Conservation (phyloP, 2,888 invertebrate species). For the Cheilosia scutellata region DNA sequence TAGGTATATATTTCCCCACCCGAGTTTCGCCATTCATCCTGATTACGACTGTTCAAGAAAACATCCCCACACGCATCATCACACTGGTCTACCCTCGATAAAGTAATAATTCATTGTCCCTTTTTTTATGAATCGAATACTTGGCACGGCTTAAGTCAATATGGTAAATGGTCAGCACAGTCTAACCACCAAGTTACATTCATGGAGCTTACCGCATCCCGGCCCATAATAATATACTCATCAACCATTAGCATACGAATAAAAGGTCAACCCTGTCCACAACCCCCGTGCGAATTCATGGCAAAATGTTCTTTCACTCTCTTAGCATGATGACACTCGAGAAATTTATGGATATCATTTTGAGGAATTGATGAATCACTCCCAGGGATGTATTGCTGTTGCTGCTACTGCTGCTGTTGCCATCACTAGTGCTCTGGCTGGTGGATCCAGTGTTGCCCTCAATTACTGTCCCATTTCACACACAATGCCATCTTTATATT, state of each 20-base stretch:
- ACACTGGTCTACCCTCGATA: background rate
- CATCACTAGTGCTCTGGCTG: background rate
- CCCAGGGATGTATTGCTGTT: conserved; percentile 42
- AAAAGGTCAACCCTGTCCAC: conserved; percentile 43
- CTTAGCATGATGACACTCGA: conserved; percentile 67
- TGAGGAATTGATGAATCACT: conserved; percentile 72
- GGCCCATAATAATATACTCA: conserved; percentile 17
- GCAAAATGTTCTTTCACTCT: conserved; percentile 51
- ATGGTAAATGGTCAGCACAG: conserved; percentile 4
- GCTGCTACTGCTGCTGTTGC: conserved; percentile 8
- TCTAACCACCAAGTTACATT: conserved; percentile 20
- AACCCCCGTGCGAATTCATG: conserved; percentile 23
- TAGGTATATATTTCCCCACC: too few species aligned
- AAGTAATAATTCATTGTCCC: conserved; percentile 30
- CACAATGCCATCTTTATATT: conserved; percentile 49
- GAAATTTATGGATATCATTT: conserved; percentile 73
- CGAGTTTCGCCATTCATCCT: background rate
- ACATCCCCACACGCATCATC: conserved; percentile 1
- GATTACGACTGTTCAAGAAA: background rate
- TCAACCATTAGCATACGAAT: conserved; percentile 66
- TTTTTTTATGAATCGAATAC: conserved; percentile 7
- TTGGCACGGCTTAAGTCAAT: background rate
- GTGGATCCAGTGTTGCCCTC: conserved; percentile 42
- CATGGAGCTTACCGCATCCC: conserved; percentile 28
- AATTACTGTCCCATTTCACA: conserved; percentile 66